Evolutionary conservation across 2,888 invertebrate genomes (phyloP), one percentile per base, ranked within the genome.

Genomic region (Drosophila monieri): DNA sequence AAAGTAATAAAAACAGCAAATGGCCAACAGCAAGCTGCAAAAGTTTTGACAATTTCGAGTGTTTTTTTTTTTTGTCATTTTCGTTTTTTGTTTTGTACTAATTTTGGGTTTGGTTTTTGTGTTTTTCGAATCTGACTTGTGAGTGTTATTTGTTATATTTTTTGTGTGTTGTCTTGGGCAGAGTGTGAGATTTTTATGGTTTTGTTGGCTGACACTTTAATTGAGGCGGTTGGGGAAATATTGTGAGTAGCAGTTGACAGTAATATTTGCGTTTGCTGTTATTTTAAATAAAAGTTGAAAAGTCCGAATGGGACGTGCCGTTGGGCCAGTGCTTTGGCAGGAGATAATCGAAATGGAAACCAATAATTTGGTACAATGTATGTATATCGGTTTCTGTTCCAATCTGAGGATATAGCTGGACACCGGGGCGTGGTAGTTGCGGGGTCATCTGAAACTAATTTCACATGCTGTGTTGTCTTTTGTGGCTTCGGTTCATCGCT

Each of bases 401-500:
- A 6, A n/a, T 35, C 35, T 35, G 35, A n/a, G 35, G 35, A n/a
- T n/a, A n/a, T 35, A 18, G 14, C 10, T n/a, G 48, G n/a, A 14
- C 12, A 2, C 9, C 14, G 32, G 32, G 49, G 61, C 48, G 39
- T 39, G 43, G 15, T 14, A 18, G n/a, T 43, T 32, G 68, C n/a
- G 55, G 15, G 39, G 35, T 43, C 65, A 55, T 60, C 15, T 30
- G 60, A 48, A 85, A 79, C 75, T 80, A 80, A 77, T 84, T 85
- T 73, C 60, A 73, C 66, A 85, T 74, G 65, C 57, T 86, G 70
- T 79, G 66, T 81, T 81, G 83, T 66, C 68, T 69, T 85, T 67
- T 83, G 68, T 73, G 85, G 88, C 80, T 87, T 83, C 77, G 71
- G 70, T 64, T 76, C 70, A 83, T 83, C 74, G 71, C 71, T 68